phyloP scores from a whole-genome alignment of 2,888 invertebrate species.

The Anodontia alba region DNA sequence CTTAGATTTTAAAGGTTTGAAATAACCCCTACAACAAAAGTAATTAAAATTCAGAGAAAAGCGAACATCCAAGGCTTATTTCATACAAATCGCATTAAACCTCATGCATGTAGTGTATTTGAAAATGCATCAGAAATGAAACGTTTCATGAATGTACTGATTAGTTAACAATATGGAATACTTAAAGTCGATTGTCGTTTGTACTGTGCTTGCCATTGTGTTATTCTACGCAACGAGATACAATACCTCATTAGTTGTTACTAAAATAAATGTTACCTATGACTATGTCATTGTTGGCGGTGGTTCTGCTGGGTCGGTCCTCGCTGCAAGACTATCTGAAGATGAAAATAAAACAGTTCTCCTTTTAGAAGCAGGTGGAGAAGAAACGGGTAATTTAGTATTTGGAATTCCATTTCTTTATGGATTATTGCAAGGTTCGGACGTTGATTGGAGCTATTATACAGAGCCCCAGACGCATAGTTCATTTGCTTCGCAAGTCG shows the following conservation, averaged over 20 bases:
- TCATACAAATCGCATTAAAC: no score
- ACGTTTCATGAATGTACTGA: neutral
- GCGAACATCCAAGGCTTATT: no score
- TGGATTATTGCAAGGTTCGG: slow-evolving; percentile 78
- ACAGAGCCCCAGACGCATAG: slow-evolving; percentile 83
- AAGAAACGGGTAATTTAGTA: slow-evolving; percentile 77
- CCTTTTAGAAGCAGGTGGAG: slow-evolving; percentile 85
- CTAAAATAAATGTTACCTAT: slow-evolving; percentile 24
- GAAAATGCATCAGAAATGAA: no score
- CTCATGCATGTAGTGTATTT: no score
- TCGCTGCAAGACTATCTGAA: slow-evolving; percentile 85
- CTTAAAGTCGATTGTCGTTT: neutral
- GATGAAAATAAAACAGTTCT: slow-evolving; percentile 79
- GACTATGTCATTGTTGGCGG: slow-evolving; percentile 82
- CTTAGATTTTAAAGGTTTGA: no score
- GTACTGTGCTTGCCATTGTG: neutral
- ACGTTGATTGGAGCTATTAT: slow-evolving; percentile 84
- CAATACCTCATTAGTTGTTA: neutral
- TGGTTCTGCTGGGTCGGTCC: slow-evolving; percentile 86
- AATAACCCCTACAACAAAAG: no score
- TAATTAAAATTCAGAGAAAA: no score
- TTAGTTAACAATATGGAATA: neutral
- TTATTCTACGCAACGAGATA: neutral
- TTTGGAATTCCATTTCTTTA: slow-evolving; percentile 84
- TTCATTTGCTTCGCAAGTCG: slow-evolving; percentile 12